Conservation (phyloP, 2,888 invertebrate genomes). For the Thecocarcelia acutangulata region DNA sequence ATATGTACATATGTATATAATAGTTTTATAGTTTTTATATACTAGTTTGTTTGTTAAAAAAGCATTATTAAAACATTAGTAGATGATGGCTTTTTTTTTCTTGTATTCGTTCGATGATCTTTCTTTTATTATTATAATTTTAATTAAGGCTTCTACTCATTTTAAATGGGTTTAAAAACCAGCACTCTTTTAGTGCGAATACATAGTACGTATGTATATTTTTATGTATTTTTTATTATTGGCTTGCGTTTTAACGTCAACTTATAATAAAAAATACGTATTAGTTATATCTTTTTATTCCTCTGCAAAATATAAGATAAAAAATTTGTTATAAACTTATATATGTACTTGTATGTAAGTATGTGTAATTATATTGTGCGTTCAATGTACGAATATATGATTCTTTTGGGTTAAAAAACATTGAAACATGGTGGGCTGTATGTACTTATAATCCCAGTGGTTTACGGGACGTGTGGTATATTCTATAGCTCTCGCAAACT, state of each 20-base stretch:
- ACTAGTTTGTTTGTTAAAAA: neutral
- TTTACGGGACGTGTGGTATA: no score
- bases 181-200: neutral
- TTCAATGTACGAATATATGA: no score
- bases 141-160: constrained; percentile 75
- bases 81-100: constrained; percentile 25
- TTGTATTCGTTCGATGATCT: constrained; percentile 58
- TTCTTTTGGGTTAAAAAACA: neutral
- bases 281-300: no score
- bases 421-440: constrained; percentile 30
- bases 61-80: neutral
- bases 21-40: neutral
- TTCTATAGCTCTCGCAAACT: no score
- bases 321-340: constrained; percentile 1
- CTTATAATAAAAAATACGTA: no score
- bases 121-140: constrained; percentile 73
- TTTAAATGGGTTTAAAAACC: constrained; percentile 71
- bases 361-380: constrained; percentile 24
- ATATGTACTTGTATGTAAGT: neutral
- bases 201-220: neutral
- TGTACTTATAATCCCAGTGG: no score
- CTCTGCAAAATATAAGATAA: no score
- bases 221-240: no score
- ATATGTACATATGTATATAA: constrained; percentile 20
- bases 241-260: no score